A percentile compares a stretch with the other conserved stretches of the same genome.
Conservation (phyloP, 1,140 invertebrate species). For the Archivesica marissinica region DNA sequence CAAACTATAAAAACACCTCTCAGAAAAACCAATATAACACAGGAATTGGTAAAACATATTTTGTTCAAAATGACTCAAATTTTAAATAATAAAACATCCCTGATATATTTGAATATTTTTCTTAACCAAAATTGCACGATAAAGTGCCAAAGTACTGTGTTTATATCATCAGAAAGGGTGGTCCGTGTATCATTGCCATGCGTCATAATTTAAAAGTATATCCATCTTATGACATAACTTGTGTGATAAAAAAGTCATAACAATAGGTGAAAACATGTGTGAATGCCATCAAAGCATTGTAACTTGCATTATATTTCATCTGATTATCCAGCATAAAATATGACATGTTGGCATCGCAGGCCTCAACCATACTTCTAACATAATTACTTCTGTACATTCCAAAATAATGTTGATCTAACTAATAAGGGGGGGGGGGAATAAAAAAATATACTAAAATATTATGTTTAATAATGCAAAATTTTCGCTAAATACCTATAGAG, state of each 20-base stretch:
- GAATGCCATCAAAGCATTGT: slow-evolving; percentile 23
- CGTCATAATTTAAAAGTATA: slow-evolving; percentile 9
- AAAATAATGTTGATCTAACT: too few species aligned
- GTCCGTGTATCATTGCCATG: neutral
- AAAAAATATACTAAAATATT: too few species aligned
- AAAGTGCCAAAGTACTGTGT: neutral
- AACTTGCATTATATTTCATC: slow-evolving; percentile 27
- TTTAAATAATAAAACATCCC: neutral
- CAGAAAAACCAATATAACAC: neutral
- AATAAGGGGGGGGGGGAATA: too few species aligned
- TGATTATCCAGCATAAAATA: slow-evolving; percentile 35
- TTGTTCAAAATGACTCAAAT: neutral
- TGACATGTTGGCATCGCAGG: slow-evolving; percentile 21
- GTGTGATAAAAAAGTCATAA: slow-evolving; percentile 40
- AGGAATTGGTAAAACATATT: too few species aligned
- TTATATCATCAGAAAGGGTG: slow-evolving; percentile 34
- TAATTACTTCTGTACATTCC: too few species aligned
- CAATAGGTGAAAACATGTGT: slow-evolving; percentile 31
- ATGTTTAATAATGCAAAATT: too few species aligned
- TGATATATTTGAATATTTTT: neutral
- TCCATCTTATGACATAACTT: slow-evolving; percentile 26
- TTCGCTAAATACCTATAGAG: too few species aligned
- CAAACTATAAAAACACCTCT: neutral
- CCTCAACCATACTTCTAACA: slow-evolving; percentile 6
- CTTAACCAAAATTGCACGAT: neutral